Percentiles rank a stretch among this genome's conserved stretches.
Conservation (phyloP, 2,888 invertebrate genomes). For the Pyrocoelia pectoralis region DNA sequence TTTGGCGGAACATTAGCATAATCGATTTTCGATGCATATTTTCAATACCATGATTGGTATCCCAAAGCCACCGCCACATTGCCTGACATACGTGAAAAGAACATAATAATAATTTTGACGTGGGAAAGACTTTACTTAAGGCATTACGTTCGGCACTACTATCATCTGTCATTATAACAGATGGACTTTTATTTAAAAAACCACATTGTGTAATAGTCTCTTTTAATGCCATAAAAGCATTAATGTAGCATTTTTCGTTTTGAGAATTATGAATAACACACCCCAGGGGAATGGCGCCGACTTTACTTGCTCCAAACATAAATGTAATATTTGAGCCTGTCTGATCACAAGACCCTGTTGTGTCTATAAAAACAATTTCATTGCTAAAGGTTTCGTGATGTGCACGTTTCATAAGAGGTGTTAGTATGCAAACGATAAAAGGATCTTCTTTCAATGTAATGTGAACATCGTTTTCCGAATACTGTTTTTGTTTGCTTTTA, state of each 20-base stretch:
- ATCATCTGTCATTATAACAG: conserved; percentile 31
- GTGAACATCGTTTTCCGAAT: conserved; percentile 19
- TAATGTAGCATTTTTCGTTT: conserved; percentile 15
- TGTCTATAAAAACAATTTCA: conserved; percentile 36
- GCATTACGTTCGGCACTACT: conserved; percentile 30
- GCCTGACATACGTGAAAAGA: conserved; percentile 31
- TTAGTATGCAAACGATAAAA: conserved; percentile 25
- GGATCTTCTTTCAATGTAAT: conserved; percentile 31
- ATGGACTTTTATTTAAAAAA: conserved; percentile 10
- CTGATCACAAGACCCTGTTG: conserved; percentile 34
- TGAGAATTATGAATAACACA: conserved; percentile 28
- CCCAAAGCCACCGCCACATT: conserved; percentile 34
- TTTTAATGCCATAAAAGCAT: conserved; percentile 7
- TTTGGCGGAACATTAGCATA: conserved; percentile 11
- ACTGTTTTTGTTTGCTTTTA: not conserved
- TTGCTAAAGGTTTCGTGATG: conserved; percentile 9
- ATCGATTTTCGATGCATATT: conserved; percentile 4
- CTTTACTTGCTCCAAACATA: conserved; percentile 25
- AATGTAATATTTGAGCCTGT: conserved; percentile 29
- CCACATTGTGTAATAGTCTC: conserved; percentile 14
- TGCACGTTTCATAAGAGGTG: conserved; percentile 34
- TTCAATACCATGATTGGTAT: conserved; percentile 2
- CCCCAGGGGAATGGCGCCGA: conserved; percentile 24
- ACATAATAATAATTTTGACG: conserved; percentile 30
- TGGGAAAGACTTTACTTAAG: conserved; percentile 25